phyloP scores from a whole-genome alignment of 2,888 invertebrate genomes.

The Sinelater perroti region DNA sequence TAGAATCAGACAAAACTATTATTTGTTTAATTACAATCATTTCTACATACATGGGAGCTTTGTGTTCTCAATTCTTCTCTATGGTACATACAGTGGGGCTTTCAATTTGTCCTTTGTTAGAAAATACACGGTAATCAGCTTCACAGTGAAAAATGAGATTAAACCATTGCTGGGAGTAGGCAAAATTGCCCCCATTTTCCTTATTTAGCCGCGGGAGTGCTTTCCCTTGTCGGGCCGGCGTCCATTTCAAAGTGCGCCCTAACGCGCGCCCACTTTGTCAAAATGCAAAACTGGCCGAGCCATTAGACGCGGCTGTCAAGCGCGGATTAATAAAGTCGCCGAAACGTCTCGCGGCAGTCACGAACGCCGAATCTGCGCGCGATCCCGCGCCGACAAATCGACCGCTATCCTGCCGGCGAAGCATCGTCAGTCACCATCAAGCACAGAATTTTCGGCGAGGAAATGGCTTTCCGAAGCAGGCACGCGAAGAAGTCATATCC shows the following conservation, averaged over 20 bases:
- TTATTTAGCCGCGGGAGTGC: slow-evolving; percentile 4
- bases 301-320: not conserved
- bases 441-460: slow-evolving; percentile 20
- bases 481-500: slow-evolving; percentile 27
- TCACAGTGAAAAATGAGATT: slow-evolving; percentile 7
- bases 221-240: slow-evolving; percentile 2
- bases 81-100: too few relatives aligned
- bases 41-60: too few relatives aligned
- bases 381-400: not conserved
- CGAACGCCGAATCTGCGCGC: not conserved
- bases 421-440: slow-evolving; percentile 19
- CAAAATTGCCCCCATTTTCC: slow-evolving; percentile 4
- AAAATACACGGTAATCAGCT: too few relatives aligned
- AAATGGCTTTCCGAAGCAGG: slow-evolving; percentile 20
- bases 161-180: slow-evolving; percentile 1
- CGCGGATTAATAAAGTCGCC: not conserved
- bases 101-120: too few relatives aligned
- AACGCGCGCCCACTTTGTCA: not conserved
- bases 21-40: too few relatives aligned
- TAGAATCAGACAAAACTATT: too few relatives aligned
- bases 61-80: too few relatives aligned
- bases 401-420: slow-evolving; percentile 15
- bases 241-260: slow-evolving; percentile 3
- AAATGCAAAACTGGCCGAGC: slow-evolving; percentile 1
- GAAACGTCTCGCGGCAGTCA: too few relatives aligned